Percentiles rank a stretch among this genome's conserved stretches.
Evolutionary conservation across 2,113 vertebrate genomes (phyloP).

Genomic region (Chlorodrepanis virens): DNA sequence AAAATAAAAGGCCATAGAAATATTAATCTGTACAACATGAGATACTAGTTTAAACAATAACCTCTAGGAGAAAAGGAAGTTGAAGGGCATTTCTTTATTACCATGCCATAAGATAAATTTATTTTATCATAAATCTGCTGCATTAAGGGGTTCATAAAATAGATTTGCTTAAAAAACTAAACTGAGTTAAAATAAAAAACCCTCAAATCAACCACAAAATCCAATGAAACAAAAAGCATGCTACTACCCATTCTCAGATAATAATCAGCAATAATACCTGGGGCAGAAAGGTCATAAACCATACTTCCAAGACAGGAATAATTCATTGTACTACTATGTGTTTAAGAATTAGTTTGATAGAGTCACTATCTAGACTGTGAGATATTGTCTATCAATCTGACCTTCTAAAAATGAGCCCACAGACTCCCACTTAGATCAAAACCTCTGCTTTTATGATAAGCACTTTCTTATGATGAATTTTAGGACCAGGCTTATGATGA

Average conservation of each 20-base stretch:
- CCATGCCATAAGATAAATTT: neutral
- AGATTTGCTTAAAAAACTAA: slow-evolving; percentile 32
- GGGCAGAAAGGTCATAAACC: slow-evolving; percentile 68
- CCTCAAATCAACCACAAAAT: neutral
- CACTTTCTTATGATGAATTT: neutral
- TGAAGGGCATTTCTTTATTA: neutral
- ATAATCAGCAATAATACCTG: slow-evolving; percentile 71
- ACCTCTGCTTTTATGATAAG: neutral
- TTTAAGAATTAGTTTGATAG: slow-evolving; percentile 71
- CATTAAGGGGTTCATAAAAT: neutral
- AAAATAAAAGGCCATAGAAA: neutral
- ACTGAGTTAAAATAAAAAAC: neutral
- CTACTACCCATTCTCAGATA: slow-evolving; percentile 59
- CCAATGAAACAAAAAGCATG: slow-evolving; percentile 31
- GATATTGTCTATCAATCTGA: slow-evolving; percentile 65
- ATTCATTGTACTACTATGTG: slow-evolving; percentile 67
- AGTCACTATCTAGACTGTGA: slow-evolving; percentile 60
- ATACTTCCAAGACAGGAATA: slow-evolving; percentile 61
- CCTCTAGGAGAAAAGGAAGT: neutral
- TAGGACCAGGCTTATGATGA: neutral
- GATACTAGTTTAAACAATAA: slow-evolving; percentile 4
- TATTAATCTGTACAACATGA: neutral
- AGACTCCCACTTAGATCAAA: slow-evolving; percentile 34
- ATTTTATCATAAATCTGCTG: neutral
- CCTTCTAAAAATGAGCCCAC: slow-evolving; percentile 59